Conservation (phyloP, 2,797 vertebrate species). For the Ispidina lecontei region DNA sequence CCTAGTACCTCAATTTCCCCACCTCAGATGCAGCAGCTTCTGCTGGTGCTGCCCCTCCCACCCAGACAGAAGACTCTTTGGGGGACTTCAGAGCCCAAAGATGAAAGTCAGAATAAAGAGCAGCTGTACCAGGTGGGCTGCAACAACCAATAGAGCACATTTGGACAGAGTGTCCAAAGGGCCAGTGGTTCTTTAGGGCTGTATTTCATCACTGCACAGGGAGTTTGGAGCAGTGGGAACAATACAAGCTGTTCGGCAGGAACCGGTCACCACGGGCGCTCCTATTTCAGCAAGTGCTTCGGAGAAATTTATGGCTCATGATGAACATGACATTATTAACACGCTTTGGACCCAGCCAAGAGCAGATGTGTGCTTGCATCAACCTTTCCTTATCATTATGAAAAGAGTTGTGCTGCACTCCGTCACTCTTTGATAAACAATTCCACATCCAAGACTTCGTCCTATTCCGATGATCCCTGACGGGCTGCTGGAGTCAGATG, state of each 20-base stretch:
- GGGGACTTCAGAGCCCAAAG: not conserved
- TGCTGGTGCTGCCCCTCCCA: not conserved
- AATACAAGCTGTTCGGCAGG: not conserved
- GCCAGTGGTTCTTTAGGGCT: not conserved
- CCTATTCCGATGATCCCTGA: not conserved
- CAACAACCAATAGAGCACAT: slow-evolving; percentile 1
- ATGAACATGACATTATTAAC: not conserved
- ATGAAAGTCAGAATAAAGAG: slow-evolving; percentile 20
- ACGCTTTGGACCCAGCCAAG: not conserved
- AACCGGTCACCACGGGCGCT: not conserved
- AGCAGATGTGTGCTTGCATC: slow-evolving; percentile 28
- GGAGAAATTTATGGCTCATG: slow-evolving; percentile 8
- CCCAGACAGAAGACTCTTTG: not conserved
- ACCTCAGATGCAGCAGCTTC: not conserved
- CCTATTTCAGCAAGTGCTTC: not conserved
- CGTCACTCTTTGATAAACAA: slow-evolving; percentile 21
- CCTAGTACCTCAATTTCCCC: not conserved
- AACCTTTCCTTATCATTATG: slow-evolving; percentile 21
- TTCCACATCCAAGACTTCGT: not conserved
- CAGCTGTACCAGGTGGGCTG: not conserved
- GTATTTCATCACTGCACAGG: not conserved
- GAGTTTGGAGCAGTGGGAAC: slow-evolving; percentile 14
- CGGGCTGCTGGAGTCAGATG: not conserved
- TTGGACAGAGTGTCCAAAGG: not conserved
- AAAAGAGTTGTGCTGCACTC: not conserved